Base-by-base conservation (phyloP, 2,888 invertebrate species). In the Melikaiella ostensackeni region DNA sequence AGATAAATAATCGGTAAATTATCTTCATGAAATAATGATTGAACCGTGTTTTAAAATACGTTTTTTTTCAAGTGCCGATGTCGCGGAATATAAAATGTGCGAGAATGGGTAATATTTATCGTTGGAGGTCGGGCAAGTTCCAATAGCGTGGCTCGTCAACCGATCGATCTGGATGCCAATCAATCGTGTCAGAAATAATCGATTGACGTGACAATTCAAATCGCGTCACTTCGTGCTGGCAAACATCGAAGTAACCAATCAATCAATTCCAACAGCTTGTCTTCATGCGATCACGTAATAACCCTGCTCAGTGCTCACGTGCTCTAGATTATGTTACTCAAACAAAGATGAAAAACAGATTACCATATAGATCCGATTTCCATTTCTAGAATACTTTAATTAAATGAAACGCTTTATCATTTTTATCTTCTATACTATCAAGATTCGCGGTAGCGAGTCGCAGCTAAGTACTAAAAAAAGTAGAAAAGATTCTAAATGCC, bases 121-220 rank as follows among this genome's bases (percentile, higher is more conserved):
- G 46, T 50, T 50, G 33, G 70, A 70, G 70, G 70, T 70, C n/a
- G 50, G n/a, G 50, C 70, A 70, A 50, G 70, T 70, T 70, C 50
- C n/a, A 70, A 19, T 70, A 50, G 50, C 30, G 77, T 77, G 30
- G 61, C 79, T 82, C 86, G 86, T 85, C 86, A 88, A 86, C 86
- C 89, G 85, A 89, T 89, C 88, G 87, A 87, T 87, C 83, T 82
- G 76, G 81, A 79, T 76, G 84, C 89, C 88, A 90, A 90, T 91
- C 91, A 90, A 87, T 85, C 87, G 84, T 85, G 89, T 90, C 89
- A 87, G 85, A 88, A 90, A 88, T 91, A 91, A 91, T 91, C 89
- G 90, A 91, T 91, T 88, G 85, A 88, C 89, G 89, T 89, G 90
- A 91, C 90, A 90, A 90, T 89, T 89, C 86, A 82, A 86, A 86